Conservation (phyloP, 2,797 vertebrate species). For the Echiichthys vipera region DNA sequence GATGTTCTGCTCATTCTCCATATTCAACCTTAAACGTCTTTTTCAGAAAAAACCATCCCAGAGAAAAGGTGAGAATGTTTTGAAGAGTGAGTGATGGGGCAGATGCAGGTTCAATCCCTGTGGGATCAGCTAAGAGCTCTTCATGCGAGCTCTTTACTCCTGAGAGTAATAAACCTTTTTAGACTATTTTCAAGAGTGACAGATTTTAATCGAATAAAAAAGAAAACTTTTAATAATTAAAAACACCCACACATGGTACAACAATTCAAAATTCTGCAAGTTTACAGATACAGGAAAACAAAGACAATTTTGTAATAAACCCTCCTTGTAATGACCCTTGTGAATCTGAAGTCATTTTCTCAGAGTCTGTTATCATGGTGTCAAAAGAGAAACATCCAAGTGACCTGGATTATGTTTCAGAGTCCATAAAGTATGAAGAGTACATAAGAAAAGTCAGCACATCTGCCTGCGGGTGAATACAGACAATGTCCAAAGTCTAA, state of each 20-base stretch:
- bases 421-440: not conserved
- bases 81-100: not conserved
- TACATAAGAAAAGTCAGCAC: slow-evolving; percentile 1
- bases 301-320: slow-evolving; percentile 13
- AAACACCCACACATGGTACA: slow-evolving; percentile 40
- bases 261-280: slow-evolving; percentile 32
- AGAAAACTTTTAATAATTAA: slow-evolving; percentile 48
- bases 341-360: slow-evolving; percentile 40
- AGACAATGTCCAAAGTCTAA: not conserved
- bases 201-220: slow-evolving; percentile 38
- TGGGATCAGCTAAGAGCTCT: not conserved
- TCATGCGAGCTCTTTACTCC: too few species aligned
- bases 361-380: slow-evolving; percentile 19
- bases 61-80: not conserved
- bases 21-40: too few species aligned
- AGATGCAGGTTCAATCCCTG: not conserved
- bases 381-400: slow-evolving; percentile 12
- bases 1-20: too few species aligned
- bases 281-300: slow-evolving; percentile 55
- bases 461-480: slow-evolving; percentile 9
- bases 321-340: not conserved
- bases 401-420: not conserved
- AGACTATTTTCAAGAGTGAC: slow-evolving; percentile 73
- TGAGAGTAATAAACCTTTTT: slow-evolving; percentile 62
- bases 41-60: not conserved